Percentiles rank a stretch among this genome's conserved stretches.
Conservation (phyloP, 2,888 invertebrate genomes). For the Nomada fabriciana region DNA sequence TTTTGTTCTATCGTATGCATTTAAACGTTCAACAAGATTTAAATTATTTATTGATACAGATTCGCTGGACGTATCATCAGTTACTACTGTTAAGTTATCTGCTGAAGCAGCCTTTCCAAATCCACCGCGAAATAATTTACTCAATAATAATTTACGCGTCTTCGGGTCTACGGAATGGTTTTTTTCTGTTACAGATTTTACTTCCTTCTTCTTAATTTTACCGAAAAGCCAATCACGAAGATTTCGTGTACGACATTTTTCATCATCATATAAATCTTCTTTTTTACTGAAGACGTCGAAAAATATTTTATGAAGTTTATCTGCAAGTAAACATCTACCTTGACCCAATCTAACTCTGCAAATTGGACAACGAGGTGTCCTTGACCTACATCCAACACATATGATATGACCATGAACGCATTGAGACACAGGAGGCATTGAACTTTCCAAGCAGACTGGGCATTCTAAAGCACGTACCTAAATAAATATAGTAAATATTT, state of each 20-base stretch:
- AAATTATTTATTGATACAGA: constrained; percentile 17
- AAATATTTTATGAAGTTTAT: constrained; percentile 79
- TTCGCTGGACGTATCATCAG: constrained; percentile 1
- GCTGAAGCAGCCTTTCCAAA: constrained; percentile 79
- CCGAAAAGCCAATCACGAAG: constrained; percentile 74
- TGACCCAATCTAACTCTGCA: constrained; percentile 85
- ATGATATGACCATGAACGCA: constrained; percentile 88
- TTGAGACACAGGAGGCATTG: constrained; percentile 87
- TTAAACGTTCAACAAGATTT: constrained; percentile 67
- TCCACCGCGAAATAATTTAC: constrained; percentile 68
- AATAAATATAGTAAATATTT: constrained; percentile 24
- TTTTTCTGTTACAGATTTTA: not conserved
- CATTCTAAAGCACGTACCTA: constrained; percentile 85
- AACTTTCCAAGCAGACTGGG: constrained; percentile 88
- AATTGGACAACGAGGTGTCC: constrained; percentile 87
- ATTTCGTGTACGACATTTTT: constrained; percentile 19
- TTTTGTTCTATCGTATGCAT: constrained; percentile 76
- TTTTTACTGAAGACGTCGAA: constrained; percentile 76
- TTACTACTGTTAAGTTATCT: constrained; percentile 76
- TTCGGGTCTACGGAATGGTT: constrained; percentile 31
- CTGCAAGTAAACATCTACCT: constrained; percentile 81
- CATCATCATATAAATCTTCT: constrained; percentile 11
- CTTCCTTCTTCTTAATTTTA: constrained; percentile 36
- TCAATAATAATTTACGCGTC: constrained; percentile 53
- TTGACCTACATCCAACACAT: constrained; percentile 86